Percentiles rank a stretch among this genome's conserved stretches.
phyloP scores from a whole-genome alignment of 2,888 invertebrate species.

The Tenthredo livida region DNA sequence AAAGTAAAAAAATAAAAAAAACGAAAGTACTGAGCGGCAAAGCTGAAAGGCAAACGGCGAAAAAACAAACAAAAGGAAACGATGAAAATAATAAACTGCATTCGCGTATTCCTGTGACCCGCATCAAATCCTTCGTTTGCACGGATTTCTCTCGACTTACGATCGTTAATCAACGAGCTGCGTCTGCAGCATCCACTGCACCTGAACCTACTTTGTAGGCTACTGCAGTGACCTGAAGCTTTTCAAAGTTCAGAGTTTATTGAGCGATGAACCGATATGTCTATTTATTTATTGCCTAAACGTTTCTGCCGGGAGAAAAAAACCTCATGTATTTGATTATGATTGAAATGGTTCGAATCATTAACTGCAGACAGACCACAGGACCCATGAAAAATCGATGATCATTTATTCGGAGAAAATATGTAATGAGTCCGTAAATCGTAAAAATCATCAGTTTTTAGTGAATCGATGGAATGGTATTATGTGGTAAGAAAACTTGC shows the following conservation, averaged over 20 bases:
- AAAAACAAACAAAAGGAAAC: background rate
- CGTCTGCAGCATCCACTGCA: background rate
- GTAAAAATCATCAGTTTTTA: too few species aligned
- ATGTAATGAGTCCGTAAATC: too few species aligned
- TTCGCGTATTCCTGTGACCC: slow-evolving; percentile 16
- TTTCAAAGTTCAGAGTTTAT: slow-evolving; percentile 16
- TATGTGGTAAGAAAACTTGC: too few species aligned
- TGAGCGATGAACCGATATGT: background rate
- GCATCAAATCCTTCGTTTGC: slow-evolving; percentile 30
- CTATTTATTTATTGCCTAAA: background rate
- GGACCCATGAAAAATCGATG: background rate
- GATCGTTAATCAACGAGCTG: background rate
- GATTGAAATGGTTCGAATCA: background rate
- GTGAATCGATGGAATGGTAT: too few species aligned
- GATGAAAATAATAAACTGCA: slow-evolving; percentile 12
- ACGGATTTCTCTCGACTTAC: slow-evolving; percentile 15
- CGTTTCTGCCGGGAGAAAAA: background rate
- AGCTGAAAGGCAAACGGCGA: background rate
- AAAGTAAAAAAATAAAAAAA: too few species aligned
- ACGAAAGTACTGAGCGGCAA: background rate
- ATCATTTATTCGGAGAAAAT: too few species aligned
- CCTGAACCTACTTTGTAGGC: background rate
- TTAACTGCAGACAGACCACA: background rate
- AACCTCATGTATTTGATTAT: background rate
- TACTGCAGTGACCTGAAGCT: background rate